phyloP scores from a whole-genome alignment of 64 coral and sea anemone species.

The Pachyseris speciosa region DNA sequence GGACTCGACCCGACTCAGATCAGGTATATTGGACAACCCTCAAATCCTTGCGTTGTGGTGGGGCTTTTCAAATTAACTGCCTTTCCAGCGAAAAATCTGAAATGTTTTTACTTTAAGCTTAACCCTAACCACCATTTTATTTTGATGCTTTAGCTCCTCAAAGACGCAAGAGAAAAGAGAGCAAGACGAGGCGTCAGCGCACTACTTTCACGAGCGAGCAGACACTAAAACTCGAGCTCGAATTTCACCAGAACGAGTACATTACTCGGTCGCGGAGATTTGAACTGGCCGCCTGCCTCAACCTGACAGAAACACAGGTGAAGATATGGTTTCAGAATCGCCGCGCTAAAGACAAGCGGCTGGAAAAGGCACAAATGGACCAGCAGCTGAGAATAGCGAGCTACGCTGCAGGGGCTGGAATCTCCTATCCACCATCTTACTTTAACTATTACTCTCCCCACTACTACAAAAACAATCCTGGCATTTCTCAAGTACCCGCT shows the following conservation, averaged over 20 bases:
- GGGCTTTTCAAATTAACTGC: too few species aligned
- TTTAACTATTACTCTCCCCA: conserved; percentile 84
- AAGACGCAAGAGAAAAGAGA: conserved; percentile 94
- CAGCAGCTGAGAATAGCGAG: conserved; percentile 93
- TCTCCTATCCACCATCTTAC: conserved; percentile 88
- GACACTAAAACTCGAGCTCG: conserved; percentile 95
- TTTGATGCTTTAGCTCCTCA: conserved; percentile 69
- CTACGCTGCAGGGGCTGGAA: conserved; percentile 65
- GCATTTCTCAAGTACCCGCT: conserved; percentile 40
- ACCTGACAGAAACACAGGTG: conserved; percentile 97
- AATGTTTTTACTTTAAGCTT: too few species aligned
- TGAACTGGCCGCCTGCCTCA: conserved; percentile 94
- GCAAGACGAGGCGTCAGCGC: conserved; percentile 90
- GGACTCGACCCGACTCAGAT: too few species aligned
- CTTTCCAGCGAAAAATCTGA: too few species aligned
- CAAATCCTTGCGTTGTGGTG: too few species aligned
- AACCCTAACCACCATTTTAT: too few species aligned
- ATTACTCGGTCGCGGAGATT: conserved; percentile 98
- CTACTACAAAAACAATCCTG: conserved; percentile 77
- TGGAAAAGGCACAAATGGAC: conserved; percentile 99
- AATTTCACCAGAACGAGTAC: conserved; percentile 99
- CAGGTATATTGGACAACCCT: too few species aligned
- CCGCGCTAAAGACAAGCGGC: conserved; percentile 97
- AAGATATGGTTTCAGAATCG: conserved; percentile 99
- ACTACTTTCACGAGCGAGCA: conserved; percentile 99